Conservation (phyloP, 2,113 vertebrate species). For the Mus musculus region DNA sequence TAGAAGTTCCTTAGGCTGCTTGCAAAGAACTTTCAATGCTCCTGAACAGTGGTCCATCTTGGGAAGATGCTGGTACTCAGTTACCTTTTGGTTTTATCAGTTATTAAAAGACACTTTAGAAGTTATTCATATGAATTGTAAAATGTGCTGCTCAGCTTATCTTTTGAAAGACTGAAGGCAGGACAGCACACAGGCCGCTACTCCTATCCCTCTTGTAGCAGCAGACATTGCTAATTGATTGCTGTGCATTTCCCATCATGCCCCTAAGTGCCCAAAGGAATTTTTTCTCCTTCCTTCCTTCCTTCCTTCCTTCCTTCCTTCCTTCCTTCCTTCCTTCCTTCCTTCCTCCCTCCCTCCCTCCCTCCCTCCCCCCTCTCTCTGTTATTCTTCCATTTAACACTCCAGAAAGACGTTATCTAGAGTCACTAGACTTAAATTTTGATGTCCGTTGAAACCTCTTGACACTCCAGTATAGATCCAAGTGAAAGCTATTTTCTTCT, state of each 20-base stretch:
- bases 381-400: background rate
- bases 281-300: background rate
- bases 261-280: background rate
- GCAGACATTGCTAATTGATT: constrained; percentile 27
- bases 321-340: too few species aligned
- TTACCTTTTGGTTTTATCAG: constrained; percentile 16
- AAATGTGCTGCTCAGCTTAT: background rate
- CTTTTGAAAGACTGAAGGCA: background rate
- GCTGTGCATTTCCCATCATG: background rate
- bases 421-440: background rate
- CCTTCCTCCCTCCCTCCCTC: too few species aligned
- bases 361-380: too few species aligned
- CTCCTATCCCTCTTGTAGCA: background rate
- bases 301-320: too few species aligned
- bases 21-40: background rate
- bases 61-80: background rate
- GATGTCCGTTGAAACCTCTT: background rate
- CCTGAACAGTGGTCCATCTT: background rate
- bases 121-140: background rate
- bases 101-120: constrained; percentile 8
- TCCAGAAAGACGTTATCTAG: background rate
- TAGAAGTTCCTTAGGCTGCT: background rate
- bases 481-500: background rate
- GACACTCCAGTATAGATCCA: background rate
- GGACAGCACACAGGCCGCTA: background rate